phyloP scores from a whole-genome alignment of 2,113 vertebrate genomes.

The Buteo buteo region DNA sequence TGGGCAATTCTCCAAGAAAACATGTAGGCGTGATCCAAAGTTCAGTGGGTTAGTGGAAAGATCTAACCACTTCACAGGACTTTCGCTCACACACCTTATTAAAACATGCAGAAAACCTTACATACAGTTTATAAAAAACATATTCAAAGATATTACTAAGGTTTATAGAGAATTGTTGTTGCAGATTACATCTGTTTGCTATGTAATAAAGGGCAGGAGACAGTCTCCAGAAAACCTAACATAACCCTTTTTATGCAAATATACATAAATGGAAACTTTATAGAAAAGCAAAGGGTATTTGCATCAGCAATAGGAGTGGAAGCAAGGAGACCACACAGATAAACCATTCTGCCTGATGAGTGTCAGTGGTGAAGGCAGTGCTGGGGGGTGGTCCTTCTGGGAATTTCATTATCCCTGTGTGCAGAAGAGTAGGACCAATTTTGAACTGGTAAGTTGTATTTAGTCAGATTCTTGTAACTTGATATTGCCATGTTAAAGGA shows the following conservation, averaged over 20 bases:
- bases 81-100: neutral
- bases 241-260: neutral
- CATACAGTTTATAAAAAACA: neutral
- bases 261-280: neutral
- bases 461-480: neutral
- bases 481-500: neutral
- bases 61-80: neutral
- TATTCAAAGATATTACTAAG: neutral
- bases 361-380: neutral
- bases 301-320: neutral
- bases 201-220: neutral
- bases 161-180: neutral
- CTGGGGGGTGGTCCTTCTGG: neutral
- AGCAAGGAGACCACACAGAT: neutral
- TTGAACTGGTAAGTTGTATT: neutral
- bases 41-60: neutral
- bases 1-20: neutral
- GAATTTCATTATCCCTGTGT: neutral
- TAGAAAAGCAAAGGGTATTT: neutral
- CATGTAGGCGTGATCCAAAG: neutral
- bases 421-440: neutral
- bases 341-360: accelerated
- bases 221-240: neutral
- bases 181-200: neutral
- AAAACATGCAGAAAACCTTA: neutral